Conservation (phyloP, 2,888 invertebrate species). For the Himalopsyche kuldschensis region DNA sequence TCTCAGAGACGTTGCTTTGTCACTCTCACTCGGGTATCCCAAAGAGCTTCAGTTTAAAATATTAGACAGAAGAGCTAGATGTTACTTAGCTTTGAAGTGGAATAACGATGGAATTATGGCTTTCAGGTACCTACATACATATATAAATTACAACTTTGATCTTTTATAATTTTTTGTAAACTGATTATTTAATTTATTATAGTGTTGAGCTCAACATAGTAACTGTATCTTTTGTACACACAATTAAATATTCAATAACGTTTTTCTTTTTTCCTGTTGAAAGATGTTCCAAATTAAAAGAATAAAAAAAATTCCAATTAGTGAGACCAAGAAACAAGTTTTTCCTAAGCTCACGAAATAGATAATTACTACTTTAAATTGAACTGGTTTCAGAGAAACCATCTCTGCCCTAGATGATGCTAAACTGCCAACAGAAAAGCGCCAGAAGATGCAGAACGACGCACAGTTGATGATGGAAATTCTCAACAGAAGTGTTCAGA, state of each 20-base stretch:
- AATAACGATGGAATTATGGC: slow-evolving; percentile 65
- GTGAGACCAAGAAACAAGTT: neutral
- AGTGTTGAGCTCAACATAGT: too few relatives aligned
- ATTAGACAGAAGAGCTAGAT: slow-evolving; percentile 72
- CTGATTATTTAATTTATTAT: neutral
- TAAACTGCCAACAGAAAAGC: slow-evolving; percentile 63
- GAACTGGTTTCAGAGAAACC: slow-evolving; percentile 56
- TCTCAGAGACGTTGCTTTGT: slow-evolving; percentile 71
- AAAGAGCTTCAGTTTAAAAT: slow-evolving; percentile 74
- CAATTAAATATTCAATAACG: too few relatives aligned
- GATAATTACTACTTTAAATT: neutral
- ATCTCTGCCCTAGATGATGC: slow-evolving; percentile 70
- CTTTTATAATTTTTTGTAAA: too few relatives aligned
- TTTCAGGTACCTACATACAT: too few relatives aligned
- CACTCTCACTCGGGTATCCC: slow-evolving; percentile 69
- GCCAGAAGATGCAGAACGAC: slow-evolving; percentile 66
- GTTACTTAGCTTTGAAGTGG: slow-evolving; percentile 68
- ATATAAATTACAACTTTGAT: neutral
- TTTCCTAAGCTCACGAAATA: neutral
- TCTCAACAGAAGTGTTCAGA: slow-evolving; percentile 62
- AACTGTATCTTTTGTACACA: too few relatives aligned
- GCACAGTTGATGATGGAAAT: slow-evolving; percentile 72
- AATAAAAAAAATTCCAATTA: neutral
- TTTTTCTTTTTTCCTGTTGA: neutral
- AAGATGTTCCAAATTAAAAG: neutral